phyloP scores from a whole-genome alignment of 1,140 invertebrate genomes.

The Aphelenchoides fujianensis region DNA sequence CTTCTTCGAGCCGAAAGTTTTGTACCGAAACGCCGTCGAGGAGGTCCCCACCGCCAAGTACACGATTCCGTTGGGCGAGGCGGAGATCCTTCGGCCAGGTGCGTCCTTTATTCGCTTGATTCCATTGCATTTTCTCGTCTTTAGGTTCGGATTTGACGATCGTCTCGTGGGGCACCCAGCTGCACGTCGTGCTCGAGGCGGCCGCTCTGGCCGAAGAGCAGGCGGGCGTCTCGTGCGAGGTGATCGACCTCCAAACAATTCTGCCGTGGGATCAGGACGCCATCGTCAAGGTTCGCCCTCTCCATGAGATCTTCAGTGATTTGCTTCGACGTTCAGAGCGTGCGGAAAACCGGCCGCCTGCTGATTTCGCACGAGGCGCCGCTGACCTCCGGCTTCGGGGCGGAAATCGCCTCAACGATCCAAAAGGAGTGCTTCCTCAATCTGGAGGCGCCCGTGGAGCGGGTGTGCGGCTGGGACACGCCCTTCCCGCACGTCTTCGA shows the following conservation, averaged over 20 bases:
- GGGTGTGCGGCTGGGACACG: slow-evolving; percentile 93
- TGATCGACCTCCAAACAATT: slow-evolving; percentile 89
- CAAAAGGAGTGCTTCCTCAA: slow-evolving; percentile 92
- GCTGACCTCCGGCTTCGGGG: slow-evolving; percentile 86
- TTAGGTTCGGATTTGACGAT: slow-evolving; percentile 82
- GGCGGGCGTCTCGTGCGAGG: slow-evolving; percentile 78
- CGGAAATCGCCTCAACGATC: slow-evolving; percentile 88
- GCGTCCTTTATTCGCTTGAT: slow-evolving; percentile 34
- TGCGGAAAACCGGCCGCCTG: slow-evolving; percentile 84
- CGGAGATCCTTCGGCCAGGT: slow-evolving; percentile 83
- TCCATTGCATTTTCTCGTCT: no score
- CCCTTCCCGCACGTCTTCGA: slow-evolving; percentile 95
- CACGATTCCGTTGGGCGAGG: slow-evolving; percentile 79
- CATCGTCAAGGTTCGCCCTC: slow-evolving; percentile 74
- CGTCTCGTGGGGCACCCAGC: slow-evolving; percentile 92
- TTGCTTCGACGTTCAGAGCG: slow-evolving; percentile 71
- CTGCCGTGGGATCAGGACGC: slow-evolving; percentile 90
- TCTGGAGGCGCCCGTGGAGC: slow-evolving; percentile 83
- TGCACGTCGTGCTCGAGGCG: slow-evolving; percentile 86
- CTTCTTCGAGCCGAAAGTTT: slow-evolving; percentile 93
- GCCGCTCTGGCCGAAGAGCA: slow-evolving; percentile 79
- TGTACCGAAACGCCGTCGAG: slow-evolving; percentile 91
- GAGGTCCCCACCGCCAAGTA: slow-evolving; percentile 82
- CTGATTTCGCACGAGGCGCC: slow-evolving; percentile 94
- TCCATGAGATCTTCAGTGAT: no score